These are phyloP conservation scores for Equus przewalskii DNA, from an alignment of 2,113 vertebrate genomes.

Conservation along the genomic window DNA sequence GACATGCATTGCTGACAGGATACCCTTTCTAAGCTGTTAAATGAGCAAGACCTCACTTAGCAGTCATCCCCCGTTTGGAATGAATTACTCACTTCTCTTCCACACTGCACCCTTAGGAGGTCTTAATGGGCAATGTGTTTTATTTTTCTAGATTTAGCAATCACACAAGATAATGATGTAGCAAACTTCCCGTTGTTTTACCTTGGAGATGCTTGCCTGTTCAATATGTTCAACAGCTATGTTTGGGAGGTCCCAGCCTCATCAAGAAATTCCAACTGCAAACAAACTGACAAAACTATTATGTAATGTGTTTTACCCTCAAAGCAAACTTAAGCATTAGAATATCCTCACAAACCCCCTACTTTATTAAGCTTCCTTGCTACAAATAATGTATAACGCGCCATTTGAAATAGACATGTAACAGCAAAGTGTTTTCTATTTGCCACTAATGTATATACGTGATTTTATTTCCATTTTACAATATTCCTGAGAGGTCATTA, in stretches of 20 bases:
- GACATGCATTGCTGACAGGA: slow-evolving; percentile 57
- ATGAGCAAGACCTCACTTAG: slow-evolving; percentile 52
- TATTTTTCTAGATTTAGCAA: slow-evolving; percentile 75
- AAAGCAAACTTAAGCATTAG: slow-evolving; percentile 49
- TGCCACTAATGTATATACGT: not conserved
- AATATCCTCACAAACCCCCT: not conserved
- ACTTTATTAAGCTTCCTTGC: slow-evolving; percentile 41
- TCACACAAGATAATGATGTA: slow-evolving; percentile 74
- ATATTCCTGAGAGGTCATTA: not conserved
- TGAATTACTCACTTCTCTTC: slow-evolving; percentile 65
- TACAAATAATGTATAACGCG: not conserved
- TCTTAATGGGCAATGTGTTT: slow-evolving; percentile 64
- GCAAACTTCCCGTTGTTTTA: slow-evolving; percentile 56
- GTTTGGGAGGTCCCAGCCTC: slow-evolving; percentile 62
- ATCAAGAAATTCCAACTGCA: slow-evolving; percentile 63
- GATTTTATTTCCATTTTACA: slow-evolving; percentile 2
- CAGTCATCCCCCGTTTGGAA: slow-evolving; percentile 34
- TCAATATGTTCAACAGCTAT: slow-evolving; percentile 67
- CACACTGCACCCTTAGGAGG: slow-evolving; percentile 68
- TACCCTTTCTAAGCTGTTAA: slow-evolving; percentile 41
- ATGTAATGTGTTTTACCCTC: slow-evolving; percentile 51
- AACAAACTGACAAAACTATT: slow-evolving; percentile 43
- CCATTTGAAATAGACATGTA: slow-evolving; percentile 34
- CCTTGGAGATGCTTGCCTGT: slow-evolving; percentile 47
- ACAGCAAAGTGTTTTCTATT: not conserved